Percentiles rank a stretch among this genome's conserved stretches.
phyloP scores from a whole-genome alignment of 2,113 vertebrate genomes.

The Antigone vipio region DNA sequence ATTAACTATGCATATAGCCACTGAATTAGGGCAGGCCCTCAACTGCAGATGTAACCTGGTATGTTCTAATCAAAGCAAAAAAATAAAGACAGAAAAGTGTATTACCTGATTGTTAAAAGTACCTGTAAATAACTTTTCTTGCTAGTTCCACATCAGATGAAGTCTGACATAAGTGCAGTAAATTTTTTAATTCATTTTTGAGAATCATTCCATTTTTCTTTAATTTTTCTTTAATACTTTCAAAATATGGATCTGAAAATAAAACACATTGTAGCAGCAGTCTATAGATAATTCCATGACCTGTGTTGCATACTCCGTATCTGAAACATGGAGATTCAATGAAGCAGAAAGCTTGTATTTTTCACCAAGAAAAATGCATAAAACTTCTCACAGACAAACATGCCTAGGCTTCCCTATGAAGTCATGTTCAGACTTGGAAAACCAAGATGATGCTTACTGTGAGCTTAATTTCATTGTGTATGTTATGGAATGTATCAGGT shows the following conservation, averaged over 20 bases:
- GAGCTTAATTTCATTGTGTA: background rate
- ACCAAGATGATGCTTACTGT: background rate
- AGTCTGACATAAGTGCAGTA: slow-evolving; percentile 87
- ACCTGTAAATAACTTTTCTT: slow-evolving; percentile 87
- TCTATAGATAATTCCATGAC: background rate
- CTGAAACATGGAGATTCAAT: background rate
- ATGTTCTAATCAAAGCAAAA: background rate
- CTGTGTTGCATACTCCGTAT: background rate
- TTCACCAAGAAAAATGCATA: background rate
- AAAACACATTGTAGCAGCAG: background rate
- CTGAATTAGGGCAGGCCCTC: background rate
- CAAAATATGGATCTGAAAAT: slow-evolving; percentile 82
- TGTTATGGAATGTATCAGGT: background rate
- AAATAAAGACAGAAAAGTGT: background rate
- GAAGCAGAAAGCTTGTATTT: background rate
- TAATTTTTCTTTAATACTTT: slow-evolving; percentile 80
- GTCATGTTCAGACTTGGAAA: background rate
- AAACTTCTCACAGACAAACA: background rate
- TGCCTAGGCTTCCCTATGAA: background rate
- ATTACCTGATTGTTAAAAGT: slow-evolving; percentile 4
- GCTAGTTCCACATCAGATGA: slow-evolving; percentile 80
- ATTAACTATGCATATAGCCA: background rate
- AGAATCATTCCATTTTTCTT: slow-evolving; percentile 79
- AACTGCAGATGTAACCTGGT: background rate
- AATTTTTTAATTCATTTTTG: slow-evolving; percentile 80